Percentiles rank a stretch among this genome's conserved stretches.
These are phyloP conservation scores for Tryphoninae sp. DNA, from an alignment of 2,888 invertebrate genomes.

Conservation along the genomic window DNA sequence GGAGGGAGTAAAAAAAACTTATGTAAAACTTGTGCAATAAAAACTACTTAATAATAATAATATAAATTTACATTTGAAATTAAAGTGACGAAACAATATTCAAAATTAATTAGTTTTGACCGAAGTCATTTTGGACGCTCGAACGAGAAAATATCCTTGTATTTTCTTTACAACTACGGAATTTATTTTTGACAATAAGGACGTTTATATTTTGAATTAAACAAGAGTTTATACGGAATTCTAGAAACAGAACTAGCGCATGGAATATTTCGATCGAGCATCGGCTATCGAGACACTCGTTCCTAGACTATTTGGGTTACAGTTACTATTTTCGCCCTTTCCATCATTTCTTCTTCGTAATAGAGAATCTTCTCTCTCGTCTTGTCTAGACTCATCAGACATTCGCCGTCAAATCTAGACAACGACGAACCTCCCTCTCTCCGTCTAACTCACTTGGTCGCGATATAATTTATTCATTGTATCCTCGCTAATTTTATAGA, in stretches of 20 bases:
- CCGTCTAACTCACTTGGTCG: slow-evolving; percentile 11
- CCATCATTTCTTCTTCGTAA: slow-evolving; percentile 35
- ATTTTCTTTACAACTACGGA: no score
- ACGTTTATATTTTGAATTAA: no score
- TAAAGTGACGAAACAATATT: no score
- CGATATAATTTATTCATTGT: slow-evolving; percentile 44
- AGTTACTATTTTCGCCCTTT: slow-evolving; percentile 45
- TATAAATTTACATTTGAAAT: no score
- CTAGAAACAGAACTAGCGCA: neutral
- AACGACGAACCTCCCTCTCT: slow-evolving; percentile 33
- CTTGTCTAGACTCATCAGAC: slow-evolving; percentile 56
- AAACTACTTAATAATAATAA: no score
- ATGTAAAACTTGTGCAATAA: no score
- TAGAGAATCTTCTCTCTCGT: slow-evolving; percentile 24
- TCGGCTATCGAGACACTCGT: slow-evolving; percentile 11
- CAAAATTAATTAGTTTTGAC: no score
- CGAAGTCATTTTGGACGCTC: no score
- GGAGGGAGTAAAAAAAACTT: no score
- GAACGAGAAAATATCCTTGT: no score
- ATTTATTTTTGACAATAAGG: no score
- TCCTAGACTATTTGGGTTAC: slow-evolving; percentile 40
- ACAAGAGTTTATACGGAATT: no score
- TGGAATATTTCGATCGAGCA: slow-evolving; percentile 16
- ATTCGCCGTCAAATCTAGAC: slow-evolving; percentile 58
- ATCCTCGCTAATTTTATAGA: slow-evolving; percentile 45